These are phyloP conservation scores for Cephus sareptanus DNA, from an alignment of 2,888 invertebrate species.

Conservation along the genomic window DNA sequence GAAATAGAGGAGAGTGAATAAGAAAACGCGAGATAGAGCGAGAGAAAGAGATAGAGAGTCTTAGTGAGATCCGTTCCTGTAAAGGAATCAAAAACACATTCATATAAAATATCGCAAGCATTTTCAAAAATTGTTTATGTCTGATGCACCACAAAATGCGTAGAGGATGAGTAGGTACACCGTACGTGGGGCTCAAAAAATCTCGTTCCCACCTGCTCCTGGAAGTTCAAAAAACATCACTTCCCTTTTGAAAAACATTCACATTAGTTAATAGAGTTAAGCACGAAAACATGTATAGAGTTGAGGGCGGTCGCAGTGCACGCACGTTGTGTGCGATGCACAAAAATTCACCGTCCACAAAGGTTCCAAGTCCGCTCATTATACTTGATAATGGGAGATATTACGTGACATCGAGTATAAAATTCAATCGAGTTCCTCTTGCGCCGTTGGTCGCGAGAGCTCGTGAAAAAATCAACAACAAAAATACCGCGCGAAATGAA, in stretches of 20 bases:
- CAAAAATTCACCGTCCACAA: not conserved
- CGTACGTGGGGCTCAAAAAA: constrained; percentile 66
- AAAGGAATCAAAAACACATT: constrained; percentile 66
- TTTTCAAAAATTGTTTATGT: constrained; percentile 67
- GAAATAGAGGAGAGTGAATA: not conserved
- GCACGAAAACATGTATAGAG: not conserved
- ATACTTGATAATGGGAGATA: not conserved
- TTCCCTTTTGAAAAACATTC: constrained; percentile 66
- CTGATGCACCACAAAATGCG: constrained; percentile 67
- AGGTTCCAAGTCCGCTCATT: not conserved
- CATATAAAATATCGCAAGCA: constrained; percentile 67
- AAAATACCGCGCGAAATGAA: constrained; percentile 1
- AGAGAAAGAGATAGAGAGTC: constrained; percentile 34
- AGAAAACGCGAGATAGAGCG: constrained; percentile 13
- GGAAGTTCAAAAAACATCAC: constrained; percentile 67
- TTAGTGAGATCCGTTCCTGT: constrained; percentile 66
- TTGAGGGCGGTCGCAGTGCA: not conserved
- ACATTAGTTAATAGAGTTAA: constrained; percentile 31
- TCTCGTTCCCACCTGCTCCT: constrained; percentile 67
- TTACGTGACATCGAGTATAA: not conserved
- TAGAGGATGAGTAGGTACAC: constrained; percentile 61
- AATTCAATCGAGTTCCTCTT: not conserved
- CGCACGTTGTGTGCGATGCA: not conserved
- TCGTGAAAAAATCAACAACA: not conserved
- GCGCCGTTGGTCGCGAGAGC: not conserved